A percentile compares a stretch with the other conserved stretches of the same genome.
phyloP scores from a whole-genome alignment of 2,113 vertebrate species.

The Pelmatolapia mariae region DNA sequence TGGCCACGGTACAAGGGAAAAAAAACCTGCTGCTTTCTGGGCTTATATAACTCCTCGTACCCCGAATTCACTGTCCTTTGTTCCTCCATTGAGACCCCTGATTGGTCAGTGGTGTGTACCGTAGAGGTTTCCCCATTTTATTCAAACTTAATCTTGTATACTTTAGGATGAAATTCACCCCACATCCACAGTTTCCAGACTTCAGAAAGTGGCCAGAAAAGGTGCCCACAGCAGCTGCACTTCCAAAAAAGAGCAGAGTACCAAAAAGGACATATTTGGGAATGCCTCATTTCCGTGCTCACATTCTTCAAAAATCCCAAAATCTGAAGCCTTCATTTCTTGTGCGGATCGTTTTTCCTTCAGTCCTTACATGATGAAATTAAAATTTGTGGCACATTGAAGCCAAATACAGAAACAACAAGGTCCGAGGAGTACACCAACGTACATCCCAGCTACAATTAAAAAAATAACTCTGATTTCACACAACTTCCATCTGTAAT shows the following conservation, averaged over 20 bases:
- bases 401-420: neutral
- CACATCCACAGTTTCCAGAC: neutral
- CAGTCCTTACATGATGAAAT: neutral
- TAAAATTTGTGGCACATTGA: neutral
- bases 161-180: neutral
- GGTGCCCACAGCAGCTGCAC: neutral
- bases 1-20: neutral
- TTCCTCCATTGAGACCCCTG: neutral
- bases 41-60: slow-evolving; percentile 15
- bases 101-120: slow-evolving; percentile 32
- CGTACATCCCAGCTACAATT: neutral
- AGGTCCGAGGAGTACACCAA: neutral
- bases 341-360: neutral
- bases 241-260: neutral
- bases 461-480: slow-evolving; percentile 36
- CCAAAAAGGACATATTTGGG: neutral
- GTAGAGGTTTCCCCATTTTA: slow-evolving; percentile 11
- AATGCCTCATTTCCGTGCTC: neutral
- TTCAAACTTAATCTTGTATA: neutral
- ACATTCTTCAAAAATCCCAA: neutral
- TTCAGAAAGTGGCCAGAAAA: neutral
- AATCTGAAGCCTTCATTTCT: neutral
- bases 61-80: neutral
- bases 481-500: neutral
- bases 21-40: neutral